Conservation (phyloP, 1,140 invertebrate genomes). For the Limonius californicus region DNA sequence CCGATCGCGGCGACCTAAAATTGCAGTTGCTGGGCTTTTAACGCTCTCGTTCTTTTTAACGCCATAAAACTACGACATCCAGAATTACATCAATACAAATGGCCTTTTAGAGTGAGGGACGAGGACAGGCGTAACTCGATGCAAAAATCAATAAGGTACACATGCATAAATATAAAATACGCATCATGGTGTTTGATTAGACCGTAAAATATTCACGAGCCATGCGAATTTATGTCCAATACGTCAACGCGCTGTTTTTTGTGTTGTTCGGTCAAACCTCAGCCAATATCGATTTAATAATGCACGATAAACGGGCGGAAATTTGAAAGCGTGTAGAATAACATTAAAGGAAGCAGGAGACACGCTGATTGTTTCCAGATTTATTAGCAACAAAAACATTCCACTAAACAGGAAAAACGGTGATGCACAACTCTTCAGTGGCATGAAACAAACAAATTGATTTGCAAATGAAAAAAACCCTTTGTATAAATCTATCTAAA, state of each 20-base stretch:
- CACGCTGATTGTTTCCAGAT: too few species aligned
- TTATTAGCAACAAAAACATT: too few species aligned
- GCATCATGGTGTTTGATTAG: slow-evolving; percentile 14
- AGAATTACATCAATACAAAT: slow-evolving; percentile 14
- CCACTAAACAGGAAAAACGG: too few species aligned
- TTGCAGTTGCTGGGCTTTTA: slow-evolving; percentile 6
- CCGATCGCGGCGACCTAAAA: background rate
- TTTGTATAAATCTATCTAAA: too few species aligned
- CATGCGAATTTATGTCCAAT: slow-evolving; percentile 5
- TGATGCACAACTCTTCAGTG: too few species aligned
- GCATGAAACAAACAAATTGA: too few species aligned
- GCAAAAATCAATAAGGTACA: slow-evolving; percentile 6
- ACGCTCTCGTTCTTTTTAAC: slow-evolving; percentile 2
- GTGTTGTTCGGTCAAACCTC: background rate
- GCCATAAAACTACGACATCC: slow-evolving; percentile 10
- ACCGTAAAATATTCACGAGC: slow-evolving; percentile 12
- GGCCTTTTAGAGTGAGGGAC: slow-evolving; percentile 3
- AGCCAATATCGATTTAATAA: slow-evolving; percentile 2
- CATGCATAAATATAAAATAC: slow-evolving; percentile 15
- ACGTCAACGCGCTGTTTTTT: background rate
- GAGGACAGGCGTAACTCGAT: background rate
- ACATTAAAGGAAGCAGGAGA: too few species aligned
- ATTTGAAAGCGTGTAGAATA: background rate
- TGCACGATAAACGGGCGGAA: background rate
- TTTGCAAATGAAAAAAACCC: too few species aligned